Conservation (phyloP, 2,888 invertebrate species). For the Plagodis dolabraria region DNA sequence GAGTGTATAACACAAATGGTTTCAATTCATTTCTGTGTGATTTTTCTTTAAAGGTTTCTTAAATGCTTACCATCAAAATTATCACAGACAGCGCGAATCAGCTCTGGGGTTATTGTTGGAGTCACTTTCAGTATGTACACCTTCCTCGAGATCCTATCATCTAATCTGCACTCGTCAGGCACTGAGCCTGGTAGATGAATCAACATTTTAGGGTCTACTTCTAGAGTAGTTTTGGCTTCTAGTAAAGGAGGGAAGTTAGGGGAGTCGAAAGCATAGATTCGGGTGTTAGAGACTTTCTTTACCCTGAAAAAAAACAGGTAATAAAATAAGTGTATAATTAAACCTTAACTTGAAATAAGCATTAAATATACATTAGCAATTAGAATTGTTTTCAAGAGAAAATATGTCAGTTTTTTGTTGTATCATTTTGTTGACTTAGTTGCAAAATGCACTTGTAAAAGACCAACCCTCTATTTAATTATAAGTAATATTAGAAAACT, state of each 20-base stretch:
- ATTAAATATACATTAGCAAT: too few relatives aligned
- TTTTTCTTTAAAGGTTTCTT: too few relatives aligned
- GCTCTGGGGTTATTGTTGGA: slow-evolving; percentile 94
- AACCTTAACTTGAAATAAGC: not conserved
- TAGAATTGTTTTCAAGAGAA: too few relatives aligned
- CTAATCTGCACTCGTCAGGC: slow-evolving; percentile 87
- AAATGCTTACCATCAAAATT: slow-evolving; percentile 86
- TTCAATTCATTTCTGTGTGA: too few relatives aligned
- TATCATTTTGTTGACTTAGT: too few relatives aligned
- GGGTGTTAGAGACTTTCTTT: slow-evolving; percentile 90
- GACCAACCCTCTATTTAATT: too few relatives aligned
- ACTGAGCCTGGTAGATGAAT: slow-evolving; percentile 69
- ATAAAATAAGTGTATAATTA: too few relatives aligned
- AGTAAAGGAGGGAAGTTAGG: slow-evolving; percentile 94
- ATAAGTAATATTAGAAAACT: too few relatives aligned
- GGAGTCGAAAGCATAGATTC: slow-evolving; percentile 93
- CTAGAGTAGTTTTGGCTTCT: slow-evolving; percentile 85
- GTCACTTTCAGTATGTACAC: slow-evolving; percentile 95
- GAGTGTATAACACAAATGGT: too few relatives aligned
- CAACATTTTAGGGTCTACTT: slow-evolving; percentile 87
- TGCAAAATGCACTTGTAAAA: too few relatives aligned
- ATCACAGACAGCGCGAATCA: slow-evolving; percentile 88
- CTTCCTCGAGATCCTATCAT: slow-evolving; percentile 90
- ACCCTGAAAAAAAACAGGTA: slow-evolving; percentile 76
- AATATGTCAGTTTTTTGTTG: too few relatives aligned